phyloP scores from a whole-genome alignment of 2,113 vertebrate genomes.

The Gobiocypris rarus region DNA sequence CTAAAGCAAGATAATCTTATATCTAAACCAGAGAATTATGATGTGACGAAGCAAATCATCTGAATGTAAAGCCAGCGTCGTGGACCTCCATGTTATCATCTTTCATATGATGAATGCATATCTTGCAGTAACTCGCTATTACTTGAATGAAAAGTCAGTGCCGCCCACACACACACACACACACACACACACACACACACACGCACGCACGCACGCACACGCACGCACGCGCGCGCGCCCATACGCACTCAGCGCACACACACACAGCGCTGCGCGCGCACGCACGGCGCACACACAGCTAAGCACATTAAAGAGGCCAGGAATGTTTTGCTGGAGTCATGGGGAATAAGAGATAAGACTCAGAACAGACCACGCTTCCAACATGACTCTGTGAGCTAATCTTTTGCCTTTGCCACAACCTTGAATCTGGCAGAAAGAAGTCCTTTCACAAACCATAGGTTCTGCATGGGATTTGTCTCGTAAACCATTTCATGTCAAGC shows the following conservation, averaged over 20 bases:
- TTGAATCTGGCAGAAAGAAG: conserved; percentile 5
- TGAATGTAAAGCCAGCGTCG: neutral
- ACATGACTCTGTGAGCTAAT: conserved; percentile 16
- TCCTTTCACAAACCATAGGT: neutral
- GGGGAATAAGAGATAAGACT: conserved; percentile 15
- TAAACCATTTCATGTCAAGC: conserved; percentile 31
- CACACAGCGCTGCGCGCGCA: too few species aligned
- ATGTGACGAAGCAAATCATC: neutral
- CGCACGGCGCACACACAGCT: too few species aligned
- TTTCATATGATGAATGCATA: neutral
- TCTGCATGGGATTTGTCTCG: conserved; percentile 12
- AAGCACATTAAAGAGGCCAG: conserved; percentile 11
- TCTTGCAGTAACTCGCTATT: conserved; percentile 10
- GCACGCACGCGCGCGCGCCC: too few species aligned
- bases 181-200: too few species aligned
- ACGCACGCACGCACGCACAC: too few species aligned
- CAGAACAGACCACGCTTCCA: neutral
- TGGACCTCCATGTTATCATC: neutral
- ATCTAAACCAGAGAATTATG: neutral
- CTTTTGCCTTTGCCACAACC: conserved; percentile 9
- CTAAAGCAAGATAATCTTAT: too few species aligned
- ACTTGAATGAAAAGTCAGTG: neutral
- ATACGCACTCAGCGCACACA: too few species aligned
- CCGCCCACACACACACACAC: too few species aligned
- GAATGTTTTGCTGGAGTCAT: conserved; percentile 20